Evolutionary conservation across 2,797 vertebrate species (phyloP).

Genomic region (Hirundo rustica): DNA sequence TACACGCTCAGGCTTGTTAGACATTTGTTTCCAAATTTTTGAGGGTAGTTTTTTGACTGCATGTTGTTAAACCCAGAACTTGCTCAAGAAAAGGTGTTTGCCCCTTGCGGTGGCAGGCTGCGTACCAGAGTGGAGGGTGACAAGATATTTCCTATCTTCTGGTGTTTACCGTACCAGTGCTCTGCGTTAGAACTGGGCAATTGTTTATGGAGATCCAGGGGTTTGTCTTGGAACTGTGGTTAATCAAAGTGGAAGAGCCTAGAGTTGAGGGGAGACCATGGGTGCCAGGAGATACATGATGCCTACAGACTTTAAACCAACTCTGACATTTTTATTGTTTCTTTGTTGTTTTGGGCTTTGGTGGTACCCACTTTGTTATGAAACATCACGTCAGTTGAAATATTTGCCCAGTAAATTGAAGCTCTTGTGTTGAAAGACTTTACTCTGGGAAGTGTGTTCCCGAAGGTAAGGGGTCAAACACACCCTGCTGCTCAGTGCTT

Average conservation of each 20-base stretch:
- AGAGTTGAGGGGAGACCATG: neutral
- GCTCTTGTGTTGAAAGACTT: neutral
- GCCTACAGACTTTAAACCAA: neutral
- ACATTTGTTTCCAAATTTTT: neutral
- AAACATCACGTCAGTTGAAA: neutral
- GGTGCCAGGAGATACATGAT: neutral
- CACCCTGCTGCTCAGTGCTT: neutral
- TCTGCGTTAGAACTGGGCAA: neutral
- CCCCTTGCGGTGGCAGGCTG: accelerated
- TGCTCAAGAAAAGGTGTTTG: neutral
- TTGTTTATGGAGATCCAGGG: neutral
- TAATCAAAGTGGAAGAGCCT: neutral
- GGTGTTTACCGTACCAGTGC: neutral
- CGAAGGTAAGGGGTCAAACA: constrained; percentile 1
- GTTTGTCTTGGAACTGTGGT: neutral
- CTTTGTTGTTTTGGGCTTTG: neutral
- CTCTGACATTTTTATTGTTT: neutral
- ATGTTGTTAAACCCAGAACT: neutral
- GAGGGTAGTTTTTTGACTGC: neutral
- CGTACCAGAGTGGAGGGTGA: neutral
- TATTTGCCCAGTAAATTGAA: neutral
- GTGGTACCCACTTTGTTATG: neutral
- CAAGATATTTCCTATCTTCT: neutral
- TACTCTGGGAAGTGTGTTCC: neutral
- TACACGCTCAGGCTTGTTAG: neutral